phyloP scores from a whole-genome alignment of 2,113 vertebrate species.

The Dasypus novemcinctus region DNA sequence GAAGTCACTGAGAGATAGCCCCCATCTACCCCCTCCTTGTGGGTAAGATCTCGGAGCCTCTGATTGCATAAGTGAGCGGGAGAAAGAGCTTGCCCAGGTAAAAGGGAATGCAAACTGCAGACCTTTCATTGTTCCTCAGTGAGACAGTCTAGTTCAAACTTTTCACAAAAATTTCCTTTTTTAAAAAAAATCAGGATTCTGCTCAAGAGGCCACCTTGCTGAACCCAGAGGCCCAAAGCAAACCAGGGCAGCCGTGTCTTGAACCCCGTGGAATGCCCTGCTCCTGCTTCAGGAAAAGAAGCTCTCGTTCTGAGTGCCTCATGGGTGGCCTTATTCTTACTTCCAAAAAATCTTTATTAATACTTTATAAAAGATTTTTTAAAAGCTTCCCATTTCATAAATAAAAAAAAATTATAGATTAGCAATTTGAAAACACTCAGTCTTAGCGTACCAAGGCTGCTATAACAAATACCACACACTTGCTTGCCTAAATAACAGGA shows the following conservation, averaged over 20 bases:
- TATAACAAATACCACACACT: too few relatives aligned
- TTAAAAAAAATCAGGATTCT: neutral
- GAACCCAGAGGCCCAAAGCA: neutral
- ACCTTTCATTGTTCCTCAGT: neutral
- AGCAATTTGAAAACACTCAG: neutral
- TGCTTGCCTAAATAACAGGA: too few relatives aligned
- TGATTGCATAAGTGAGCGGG: accelerated
- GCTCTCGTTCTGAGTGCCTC: neutral
- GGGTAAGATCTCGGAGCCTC: neutral
- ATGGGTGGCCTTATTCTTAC: neutral
- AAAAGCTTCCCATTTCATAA: neutral
- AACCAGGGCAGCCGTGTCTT: neutral
- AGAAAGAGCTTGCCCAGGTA: neutral
- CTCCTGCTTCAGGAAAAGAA: neutral
- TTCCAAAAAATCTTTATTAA: neutral
- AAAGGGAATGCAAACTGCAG: neutral
- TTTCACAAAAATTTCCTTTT: neutral
- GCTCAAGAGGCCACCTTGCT: neutral
- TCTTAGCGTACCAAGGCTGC: too few relatives aligned
- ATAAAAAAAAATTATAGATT: neutral
- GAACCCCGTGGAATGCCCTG: accelerated
- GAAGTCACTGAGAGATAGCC: neutral
- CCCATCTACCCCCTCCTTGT: accelerated
- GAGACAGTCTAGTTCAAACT: neutral
- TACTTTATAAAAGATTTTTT: neutral